Evolutionary conservation across 2,888 invertebrate species (phyloP).

Genomic region (Tetropium fuscum): DNA sequence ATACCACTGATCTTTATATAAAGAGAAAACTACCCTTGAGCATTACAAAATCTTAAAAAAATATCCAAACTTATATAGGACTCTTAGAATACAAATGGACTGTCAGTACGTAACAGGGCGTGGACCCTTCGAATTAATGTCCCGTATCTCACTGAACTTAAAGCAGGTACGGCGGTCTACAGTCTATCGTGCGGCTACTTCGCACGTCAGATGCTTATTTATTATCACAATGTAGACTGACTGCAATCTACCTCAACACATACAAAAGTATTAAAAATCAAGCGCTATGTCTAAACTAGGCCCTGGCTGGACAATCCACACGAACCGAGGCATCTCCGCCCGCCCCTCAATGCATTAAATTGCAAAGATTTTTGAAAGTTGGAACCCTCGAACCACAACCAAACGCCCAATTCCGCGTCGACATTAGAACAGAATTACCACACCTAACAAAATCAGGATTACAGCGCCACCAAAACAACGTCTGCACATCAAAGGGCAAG

Average conservation of each 20-base stretch:
- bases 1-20: constrained; percentile 44
- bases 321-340: constrained; percentile 34
- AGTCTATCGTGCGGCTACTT: constrained; percentile 58
- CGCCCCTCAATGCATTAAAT: no score
- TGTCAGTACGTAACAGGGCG: constrained; percentile 57
- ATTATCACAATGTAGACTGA: constrained; percentile 60
- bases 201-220: constrained; percentile 60
- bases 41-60: constrained; percentile 64
- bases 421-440: no score
- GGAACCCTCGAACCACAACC: no score
- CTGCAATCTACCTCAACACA: constrained; percentile 58
- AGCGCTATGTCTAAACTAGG: constrained; percentile 60
- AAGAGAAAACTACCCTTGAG: constrained; percentile 59
- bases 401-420: no score
- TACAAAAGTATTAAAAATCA: constrained; percentile 65
- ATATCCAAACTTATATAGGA: constrained; percentile 64
- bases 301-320: constrained; percentile 47
- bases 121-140: constrained; percentile 46
- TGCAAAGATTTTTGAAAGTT: no score
- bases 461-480: no score
- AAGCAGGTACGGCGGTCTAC: constrained; percentile 62
- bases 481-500: no score
- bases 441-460: no score
- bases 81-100: constrained; percentile 62
- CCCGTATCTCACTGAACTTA: constrained; percentile 59